Evolutionary conservation across 2,113 vertebrate species (phyloP).

Genomic region (Urocitellus parryii): DNA sequence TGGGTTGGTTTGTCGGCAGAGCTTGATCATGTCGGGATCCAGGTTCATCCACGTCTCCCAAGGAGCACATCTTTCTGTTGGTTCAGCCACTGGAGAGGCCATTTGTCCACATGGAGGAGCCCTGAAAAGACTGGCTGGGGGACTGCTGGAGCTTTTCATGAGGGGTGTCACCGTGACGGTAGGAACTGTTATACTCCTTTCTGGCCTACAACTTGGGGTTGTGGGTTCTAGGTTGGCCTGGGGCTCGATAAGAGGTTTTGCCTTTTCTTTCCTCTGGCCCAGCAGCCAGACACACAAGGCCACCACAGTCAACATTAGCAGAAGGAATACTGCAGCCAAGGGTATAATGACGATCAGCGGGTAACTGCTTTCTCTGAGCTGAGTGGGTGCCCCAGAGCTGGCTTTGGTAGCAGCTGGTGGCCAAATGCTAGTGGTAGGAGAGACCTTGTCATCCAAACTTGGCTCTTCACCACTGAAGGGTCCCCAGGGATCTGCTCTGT

Average conservation of each 20-base stretch:
- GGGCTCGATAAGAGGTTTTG: conserved; percentile 78
- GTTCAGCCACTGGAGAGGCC: conserved; percentile 63
- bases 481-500: conserved; percentile 87
- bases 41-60: conserved; percentile 87
- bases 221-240: conserved; percentile 58
- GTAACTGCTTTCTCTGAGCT: conserved; percentile 84
- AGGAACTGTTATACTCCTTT: conserved; percentile 88
- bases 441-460: conserved; percentile 78
- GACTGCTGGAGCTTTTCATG: conserved; percentile 72
- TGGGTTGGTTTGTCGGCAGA: conserved; percentile 90
- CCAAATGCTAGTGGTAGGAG: conserved; percentile 76
- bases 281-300: conserved; percentile 85
- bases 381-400: conserved; percentile 82
- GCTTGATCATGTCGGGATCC: conserved; percentile 88
- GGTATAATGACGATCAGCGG: conserved; percentile 89
- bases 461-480: conserved; percentile 70
- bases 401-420: conserved; percentile 82
- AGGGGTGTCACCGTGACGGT: conserved; percentile 92
- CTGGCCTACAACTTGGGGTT: conserved; percentile 77
- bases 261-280: conserved; percentile 87
- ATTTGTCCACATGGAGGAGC: conserved; percentile 70
- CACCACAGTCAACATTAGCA: conserved; percentile 87
- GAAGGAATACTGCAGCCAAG: conserved; percentile 84
- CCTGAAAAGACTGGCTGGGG: conserved; percentile 76
- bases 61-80: conserved; percentile 76